Conservation (phyloP, 2,113 vertebrate genomes). For the Antechinus stuartii region DNA sequence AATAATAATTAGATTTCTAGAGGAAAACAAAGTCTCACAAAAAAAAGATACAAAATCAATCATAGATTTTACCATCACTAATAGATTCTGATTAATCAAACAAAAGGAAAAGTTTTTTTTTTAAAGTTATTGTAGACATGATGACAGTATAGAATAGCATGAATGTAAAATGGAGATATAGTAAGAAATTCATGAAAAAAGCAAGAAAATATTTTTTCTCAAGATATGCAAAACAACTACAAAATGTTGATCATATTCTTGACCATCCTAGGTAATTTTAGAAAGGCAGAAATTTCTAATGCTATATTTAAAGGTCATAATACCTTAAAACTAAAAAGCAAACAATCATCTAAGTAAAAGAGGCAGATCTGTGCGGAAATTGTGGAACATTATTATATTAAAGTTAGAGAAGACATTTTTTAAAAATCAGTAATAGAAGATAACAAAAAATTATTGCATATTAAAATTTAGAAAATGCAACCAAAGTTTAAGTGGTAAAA, state of each 20-base stretch:
- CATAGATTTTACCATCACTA: not conserved
- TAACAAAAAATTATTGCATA: not conserved
- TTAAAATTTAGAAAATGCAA: not conserved
- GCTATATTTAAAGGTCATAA: not conserved
- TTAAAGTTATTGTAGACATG: not conserved
- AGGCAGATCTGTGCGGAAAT: not conserved
- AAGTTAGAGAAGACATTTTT: not conserved
- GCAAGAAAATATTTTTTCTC: not conserved
- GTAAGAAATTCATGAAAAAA: not conserved
- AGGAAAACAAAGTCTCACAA: not conserved
- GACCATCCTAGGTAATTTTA: not conserved
- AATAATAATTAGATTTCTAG: not conserved
- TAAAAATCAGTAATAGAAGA: not conserved
- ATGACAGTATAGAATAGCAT: not conserved
- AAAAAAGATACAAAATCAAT: not conserved
- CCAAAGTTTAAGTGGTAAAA: not conserved
- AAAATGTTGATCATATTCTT: not conserved
- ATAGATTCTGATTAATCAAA: not conserved
- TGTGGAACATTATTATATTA: not conserved
- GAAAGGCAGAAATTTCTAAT: not conserved
- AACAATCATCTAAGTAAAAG: not conserved
- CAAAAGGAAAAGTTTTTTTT: not conserved
- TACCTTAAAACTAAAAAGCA: not conserved
- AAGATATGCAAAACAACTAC: not conserved
- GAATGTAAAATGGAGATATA: not conserved